phyloP scores from a whole-genome alignment of 2,113 vertebrate species.

The Toxotes jaculatrix region DNA sequence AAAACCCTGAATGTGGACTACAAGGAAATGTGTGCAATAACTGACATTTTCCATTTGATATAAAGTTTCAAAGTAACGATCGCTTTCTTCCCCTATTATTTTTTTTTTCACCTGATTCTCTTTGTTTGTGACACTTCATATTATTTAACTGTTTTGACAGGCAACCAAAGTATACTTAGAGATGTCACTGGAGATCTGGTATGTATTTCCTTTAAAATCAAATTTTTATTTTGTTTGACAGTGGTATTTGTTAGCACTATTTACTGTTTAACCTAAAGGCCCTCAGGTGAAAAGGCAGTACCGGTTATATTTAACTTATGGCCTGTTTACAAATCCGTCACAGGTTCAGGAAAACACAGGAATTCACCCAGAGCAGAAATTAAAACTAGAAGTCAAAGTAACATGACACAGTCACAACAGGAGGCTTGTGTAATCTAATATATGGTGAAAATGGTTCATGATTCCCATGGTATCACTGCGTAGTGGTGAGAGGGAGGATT shows the following conservation, averaged over 20 bases:
- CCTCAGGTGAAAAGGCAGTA: neutral
- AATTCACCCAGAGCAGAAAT: neutral
- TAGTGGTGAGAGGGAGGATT: neutral
- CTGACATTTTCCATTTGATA: neutral
- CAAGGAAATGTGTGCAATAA: neutral
- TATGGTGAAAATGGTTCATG: neutral
- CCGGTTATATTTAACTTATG: neutral
- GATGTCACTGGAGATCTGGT: constrained; percentile 94
- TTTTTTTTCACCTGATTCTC: neutral
- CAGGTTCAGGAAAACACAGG: constrained; percentile 1
- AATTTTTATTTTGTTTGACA: neutral
- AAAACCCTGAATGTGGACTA: neutral
- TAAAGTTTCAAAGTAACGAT: neutral
- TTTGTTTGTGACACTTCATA: neutral
- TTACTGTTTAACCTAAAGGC: neutral
- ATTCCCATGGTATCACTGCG: neutral
- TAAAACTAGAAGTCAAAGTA: constrained; percentile 20
- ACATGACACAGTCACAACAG: neutral
- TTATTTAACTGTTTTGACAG: constrained; percentile 81
- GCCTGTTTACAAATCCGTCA: neutral
- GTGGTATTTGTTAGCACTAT: neutral
- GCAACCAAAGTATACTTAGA: constrained; percentile 93
- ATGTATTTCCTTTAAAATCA: constrained; percentile 70
- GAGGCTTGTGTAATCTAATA: neutral
- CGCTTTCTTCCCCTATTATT: too few species aligned